phyloP scores from a whole-genome alignment of 2,797 vertebrate species.

The Carcharodon carcharias region DNA sequence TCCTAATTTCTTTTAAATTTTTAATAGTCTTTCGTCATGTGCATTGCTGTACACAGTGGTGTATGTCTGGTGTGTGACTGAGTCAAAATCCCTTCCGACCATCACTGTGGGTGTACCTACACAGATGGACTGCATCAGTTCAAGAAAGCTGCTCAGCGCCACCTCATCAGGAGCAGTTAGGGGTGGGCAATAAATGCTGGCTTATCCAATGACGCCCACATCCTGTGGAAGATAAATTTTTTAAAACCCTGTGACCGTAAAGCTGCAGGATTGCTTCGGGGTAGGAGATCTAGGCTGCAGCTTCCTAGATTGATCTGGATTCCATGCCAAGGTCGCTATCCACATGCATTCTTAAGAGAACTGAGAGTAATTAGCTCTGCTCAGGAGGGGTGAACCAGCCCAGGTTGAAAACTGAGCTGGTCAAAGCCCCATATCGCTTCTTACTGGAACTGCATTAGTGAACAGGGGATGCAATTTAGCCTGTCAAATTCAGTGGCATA shows the following conservation, averaged over 20 bases:
- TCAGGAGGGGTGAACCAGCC: slow-evolving; percentile 35
- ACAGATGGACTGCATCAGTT: no score
- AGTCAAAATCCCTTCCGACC: no score
- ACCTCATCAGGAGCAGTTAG: no score
- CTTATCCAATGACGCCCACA: no score
- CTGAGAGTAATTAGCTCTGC: neutral
- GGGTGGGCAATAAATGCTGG: no score
- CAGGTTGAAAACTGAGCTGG: slow-evolving; percentile 20
- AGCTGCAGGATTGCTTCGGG: slow-evolving; percentile 32
- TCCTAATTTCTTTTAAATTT: neutral
- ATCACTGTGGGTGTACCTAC: no score
- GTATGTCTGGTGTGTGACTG: neutral
- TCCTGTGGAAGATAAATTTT: no score
- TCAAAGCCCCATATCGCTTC: slow-evolving; percentile 14
- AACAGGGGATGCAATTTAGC: neutral
- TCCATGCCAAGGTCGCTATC: slow-evolving; percentile 16
- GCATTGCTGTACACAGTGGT: slow-evolving; percentile 3
- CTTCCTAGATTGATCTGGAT: neutral
- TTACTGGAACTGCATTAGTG: slow-evolving; percentile 20
- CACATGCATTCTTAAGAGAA: neutral
- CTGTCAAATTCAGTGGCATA: neutral
- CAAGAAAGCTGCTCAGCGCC: no score
- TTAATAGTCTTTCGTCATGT: neutral
- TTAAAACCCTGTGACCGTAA: neutral
- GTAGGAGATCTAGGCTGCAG: slow-evolving; percentile 29